Evolutionary conservation across 2,797 vertebrate genomes (phyloP).

Genomic region (Champsocephalus esox): DNA sequence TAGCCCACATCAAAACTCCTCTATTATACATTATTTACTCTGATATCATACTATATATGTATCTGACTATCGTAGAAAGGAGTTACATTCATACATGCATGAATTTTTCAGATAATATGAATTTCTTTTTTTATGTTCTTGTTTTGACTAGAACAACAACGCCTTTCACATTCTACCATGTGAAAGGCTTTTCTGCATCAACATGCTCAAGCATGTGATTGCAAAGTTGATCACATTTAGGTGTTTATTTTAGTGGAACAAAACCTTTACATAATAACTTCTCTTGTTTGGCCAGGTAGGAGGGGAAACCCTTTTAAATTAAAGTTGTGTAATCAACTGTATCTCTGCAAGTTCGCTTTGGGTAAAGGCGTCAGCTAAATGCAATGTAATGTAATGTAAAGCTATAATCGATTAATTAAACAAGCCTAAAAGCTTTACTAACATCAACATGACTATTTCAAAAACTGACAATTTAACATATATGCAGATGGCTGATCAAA

Average conservation of each 20-base stretch:
- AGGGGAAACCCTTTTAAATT: no score
- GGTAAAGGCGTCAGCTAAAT: no score
- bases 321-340: not conserved
- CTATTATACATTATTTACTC: not conserved
- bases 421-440: not conserved
- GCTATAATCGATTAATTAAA: not conserved
- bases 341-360: not conserved
- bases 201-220: not conserved
- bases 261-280: not conserved
- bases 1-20: not conserved
- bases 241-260: not conserved
- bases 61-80: not conserved
- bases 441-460: not conserved
- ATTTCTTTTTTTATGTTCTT: not conserved
- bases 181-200: not conserved
- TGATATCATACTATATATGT: not conserved
- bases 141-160: no score
- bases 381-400: no score
- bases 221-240: no score
- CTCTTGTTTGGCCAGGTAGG: no score
- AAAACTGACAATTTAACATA: constrained; percentile 1
- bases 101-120: not conserved
- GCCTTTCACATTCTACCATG: no score
- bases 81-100: not conserved
- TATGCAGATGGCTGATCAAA: constrained; percentile 38